Percentiles rank a stretch among this genome's conserved stretches.
Conservation (phyloP, 1,140 invertebrate species). For the Oryzaephilus surinamensis region DNA sequence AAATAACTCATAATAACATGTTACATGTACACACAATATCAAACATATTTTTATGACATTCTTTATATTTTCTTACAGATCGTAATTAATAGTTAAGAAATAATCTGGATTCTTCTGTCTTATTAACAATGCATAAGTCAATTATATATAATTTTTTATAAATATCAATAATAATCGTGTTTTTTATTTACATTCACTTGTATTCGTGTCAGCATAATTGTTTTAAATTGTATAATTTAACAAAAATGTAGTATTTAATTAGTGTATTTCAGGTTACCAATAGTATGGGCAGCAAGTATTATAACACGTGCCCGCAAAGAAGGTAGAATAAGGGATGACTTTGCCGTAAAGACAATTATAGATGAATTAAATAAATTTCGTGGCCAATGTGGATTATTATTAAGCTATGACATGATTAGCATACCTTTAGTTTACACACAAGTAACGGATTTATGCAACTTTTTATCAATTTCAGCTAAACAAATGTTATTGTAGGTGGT, state of each 20-base stretch:
- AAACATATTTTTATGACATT: no score
- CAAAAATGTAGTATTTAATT: no score
- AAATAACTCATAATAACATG: no score
- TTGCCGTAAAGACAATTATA: conserved; percentile 82
- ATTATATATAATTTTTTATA: no score
- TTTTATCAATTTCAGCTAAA: not conserved
- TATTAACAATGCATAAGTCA: no score
- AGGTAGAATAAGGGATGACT: conserved; percentile 83
- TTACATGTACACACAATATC: no score
- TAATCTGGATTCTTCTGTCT: no score
- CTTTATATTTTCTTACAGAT: no score
- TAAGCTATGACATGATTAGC: conserved; percentile 84
- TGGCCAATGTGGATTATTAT: conserved; percentile 66
- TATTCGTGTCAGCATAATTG: not conserved
- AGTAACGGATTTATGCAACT: conserved; percentile 36
- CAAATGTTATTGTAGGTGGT: conserved; percentile 55
- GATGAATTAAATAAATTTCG: conserved; percentile 84
- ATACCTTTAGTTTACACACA: conserved; percentile 91
- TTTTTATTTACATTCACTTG: no score
- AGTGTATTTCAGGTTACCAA: conserved; percentile 54
- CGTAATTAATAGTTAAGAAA: no score
- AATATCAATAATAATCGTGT: no score
- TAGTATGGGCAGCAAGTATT: conserved; percentile 86
- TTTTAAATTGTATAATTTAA: conserved; percentile 2
- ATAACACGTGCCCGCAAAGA: conserved; percentile 80